Base-by-base conservation (phyloP, 1,140 invertebrate species). In the Brachionus sp. region DNA sequence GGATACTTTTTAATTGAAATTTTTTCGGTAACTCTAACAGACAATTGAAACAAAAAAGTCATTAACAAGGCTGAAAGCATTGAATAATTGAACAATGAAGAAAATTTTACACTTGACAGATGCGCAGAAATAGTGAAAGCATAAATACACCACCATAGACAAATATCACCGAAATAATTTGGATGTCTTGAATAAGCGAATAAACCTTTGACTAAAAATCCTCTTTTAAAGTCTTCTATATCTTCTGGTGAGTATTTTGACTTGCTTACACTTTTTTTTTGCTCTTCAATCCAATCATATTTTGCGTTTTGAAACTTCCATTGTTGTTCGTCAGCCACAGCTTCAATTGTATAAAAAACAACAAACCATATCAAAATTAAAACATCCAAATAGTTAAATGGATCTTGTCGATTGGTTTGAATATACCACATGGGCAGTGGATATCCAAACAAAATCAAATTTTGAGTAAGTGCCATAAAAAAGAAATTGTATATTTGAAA, bases 111-210 rank as follows among this genome's bases (percentile, higher is more conserved):
- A 25, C 70, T 75, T 25, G 70, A 46, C 19, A 75, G 25, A 62
- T 80, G 77, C 9, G 77, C 46, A 29, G 77, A 80, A 23, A 80
- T 80, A 12, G 23, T 62, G 33, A 62, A 80, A 0, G 50, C 50
- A 44, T 80, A 80, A 13, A 80, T 80, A 29, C 46, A 80, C 77
- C 77, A 80, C 77, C 77, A 80, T 12, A 80, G n/a, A 16, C 25
- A 37, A 4, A 80, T 80, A 39, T 80, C 77, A 19, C 50, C 77
- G 42, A 80, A 80, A 80, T 62, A 80, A 29, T 80, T 80, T 10
- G 77, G 77, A 42, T 80, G 77, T 66, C 77, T 80, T 66, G 77
- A 64, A 13, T 66, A 80, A 19, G 37, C 6, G 25, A 80, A 80
- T 10, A 80, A n/a, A 5, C 77, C 77, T 42, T 42, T 57, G 12